These are phyloP conservation scores for Engraulis encrasicolus DNA, from an alignment of 2,113 vertebrate species.

Conservation along the genomic window DNA sequence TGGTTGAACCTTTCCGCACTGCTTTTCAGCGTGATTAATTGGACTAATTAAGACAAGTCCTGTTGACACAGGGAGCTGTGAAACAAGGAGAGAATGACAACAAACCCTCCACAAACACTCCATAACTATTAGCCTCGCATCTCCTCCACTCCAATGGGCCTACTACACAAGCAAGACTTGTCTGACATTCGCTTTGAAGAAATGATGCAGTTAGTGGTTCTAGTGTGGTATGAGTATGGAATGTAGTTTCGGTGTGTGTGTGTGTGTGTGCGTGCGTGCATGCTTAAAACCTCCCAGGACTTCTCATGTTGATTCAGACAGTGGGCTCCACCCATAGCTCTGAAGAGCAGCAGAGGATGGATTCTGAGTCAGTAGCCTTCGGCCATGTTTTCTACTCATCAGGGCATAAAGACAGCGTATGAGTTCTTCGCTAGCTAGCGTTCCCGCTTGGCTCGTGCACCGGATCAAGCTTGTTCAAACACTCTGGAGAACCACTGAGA, in stretches of 20 bases:
- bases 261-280: too few species aligned
- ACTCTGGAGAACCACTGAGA: not conserved
- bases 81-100: not conserved
- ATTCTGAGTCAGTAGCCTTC: conserved; percentile 35
- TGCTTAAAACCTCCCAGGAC: not conserved
- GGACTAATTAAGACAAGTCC: conserved; percentile 1
- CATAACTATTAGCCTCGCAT: not conserved
- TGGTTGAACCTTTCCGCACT: not conserved
- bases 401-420: not conserved
- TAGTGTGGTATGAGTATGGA: too few species aligned
- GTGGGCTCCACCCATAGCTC: not conserved
- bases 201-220: not conserved
- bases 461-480: not conserved
- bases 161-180: not conserved
- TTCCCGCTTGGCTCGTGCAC: not conserved
- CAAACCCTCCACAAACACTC: not conserved
- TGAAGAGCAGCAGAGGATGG: conserved; percentile 38
- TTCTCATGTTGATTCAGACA: not conserved
- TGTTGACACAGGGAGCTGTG: not conserved
- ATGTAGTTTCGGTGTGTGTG: too few species aligned
- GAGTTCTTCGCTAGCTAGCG: too few species aligned
- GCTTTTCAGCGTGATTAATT: not conserved
- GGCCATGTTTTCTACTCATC: conserved; percentile 58
- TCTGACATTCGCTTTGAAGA: not conserved
- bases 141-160: not conserved